Percentiles rank a stretch among this genome's conserved stretches.
Evolutionary conservation across 2,888 invertebrate species (phyloP).

Genomic region (Megaustenia siamemsis): DNA sequence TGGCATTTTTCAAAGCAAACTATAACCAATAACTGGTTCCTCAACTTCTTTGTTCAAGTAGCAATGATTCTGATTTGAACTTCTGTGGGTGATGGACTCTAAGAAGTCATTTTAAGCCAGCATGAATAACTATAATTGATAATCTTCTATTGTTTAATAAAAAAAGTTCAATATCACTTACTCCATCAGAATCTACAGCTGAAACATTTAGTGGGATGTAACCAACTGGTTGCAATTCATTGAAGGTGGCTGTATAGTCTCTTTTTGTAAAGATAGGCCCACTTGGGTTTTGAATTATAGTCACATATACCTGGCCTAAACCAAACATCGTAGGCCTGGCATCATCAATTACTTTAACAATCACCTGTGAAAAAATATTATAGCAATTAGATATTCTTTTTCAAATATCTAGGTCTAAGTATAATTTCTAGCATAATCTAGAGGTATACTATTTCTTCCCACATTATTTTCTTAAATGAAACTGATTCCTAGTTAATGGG

Average conservation of each 20-base stretch:
- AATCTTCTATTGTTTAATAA: no score
- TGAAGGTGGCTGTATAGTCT: slow-evolving; percentile 60
- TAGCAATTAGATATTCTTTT: background rate
- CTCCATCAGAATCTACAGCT: slow-evolving; percentile 71
- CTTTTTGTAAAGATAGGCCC: slow-evolving; percentile 69
- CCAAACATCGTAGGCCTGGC: slow-evolving; percentile 66
- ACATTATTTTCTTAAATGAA: no score
- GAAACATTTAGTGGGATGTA: slow-evolving; percentile 64
- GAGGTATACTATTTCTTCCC: no score
- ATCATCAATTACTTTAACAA: slow-evolving; percentile 72
- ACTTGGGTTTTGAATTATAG: slow-evolving; percentile 71
- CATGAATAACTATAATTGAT: no score
- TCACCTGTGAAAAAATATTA: slow-evolving; percentile 63
- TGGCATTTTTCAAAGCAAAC: no score
- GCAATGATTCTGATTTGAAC: no score
- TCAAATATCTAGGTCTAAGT: background rate
- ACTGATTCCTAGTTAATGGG: no score
- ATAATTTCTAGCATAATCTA: no score
- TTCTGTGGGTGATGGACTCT: no score
- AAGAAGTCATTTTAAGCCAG: no score
- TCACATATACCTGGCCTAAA: slow-evolving; percentile 65
- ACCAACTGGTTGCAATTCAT: slow-evolving; percentile 67
- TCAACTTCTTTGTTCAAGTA: no score
- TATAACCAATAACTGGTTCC: no score
- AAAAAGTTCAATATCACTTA: slow-evolving; percentile 56